These are phyloP conservation scores for Arrhamphus sclerolepis DNA, from an alignment of 2,797 vertebrate genomes.

Conservation along the genomic window DNA sequence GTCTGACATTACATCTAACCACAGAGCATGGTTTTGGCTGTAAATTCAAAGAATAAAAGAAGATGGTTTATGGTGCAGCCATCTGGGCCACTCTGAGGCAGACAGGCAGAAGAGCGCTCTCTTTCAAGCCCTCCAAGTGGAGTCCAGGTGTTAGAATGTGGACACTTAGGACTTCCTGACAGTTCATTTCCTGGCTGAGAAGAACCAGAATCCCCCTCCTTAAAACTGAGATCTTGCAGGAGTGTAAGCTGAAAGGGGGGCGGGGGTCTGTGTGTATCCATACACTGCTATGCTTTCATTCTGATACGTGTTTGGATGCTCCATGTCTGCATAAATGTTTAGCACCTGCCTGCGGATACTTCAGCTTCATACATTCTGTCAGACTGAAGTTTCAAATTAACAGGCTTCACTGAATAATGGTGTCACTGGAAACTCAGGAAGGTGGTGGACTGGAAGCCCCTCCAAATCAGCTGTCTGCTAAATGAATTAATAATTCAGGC, in stretches of 20 bases:
- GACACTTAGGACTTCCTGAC: conserved; percentile 64
- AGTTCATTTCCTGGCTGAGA: conserved; percentile 70
- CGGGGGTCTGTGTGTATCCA: conserved; percentile 6
- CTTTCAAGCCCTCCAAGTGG: conserved; percentile 39
- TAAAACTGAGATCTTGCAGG: conserved; percentile 49
- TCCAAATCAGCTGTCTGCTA: conserved; percentile 60
- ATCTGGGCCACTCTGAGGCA: conserved; percentile 12
- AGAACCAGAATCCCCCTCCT: conserved; percentile 60
- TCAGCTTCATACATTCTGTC: conserved; percentile 31
- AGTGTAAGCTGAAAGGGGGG: conserved; percentile 8
- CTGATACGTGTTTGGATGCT: conserved; percentile 1
- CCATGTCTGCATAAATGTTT: conserved; percentile 15
- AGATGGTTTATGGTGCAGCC: conserved; percentile 54
- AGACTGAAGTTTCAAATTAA: conserved; percentile 54
- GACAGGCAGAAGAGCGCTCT: conserved; percentile 38
- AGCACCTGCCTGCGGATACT: conserved; percentile 34
- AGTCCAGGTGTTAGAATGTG: conserved; percentile 56
- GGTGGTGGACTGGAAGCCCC: conserved; percentile 58
- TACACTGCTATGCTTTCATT: conserved; percentile 17
- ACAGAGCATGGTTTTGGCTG: conserved; percentile 63
- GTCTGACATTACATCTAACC: conserved; percentile 70
- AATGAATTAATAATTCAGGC: conserved; percentile 76
- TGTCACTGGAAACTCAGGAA: conserved; percentile 63
- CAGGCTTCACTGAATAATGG: conserved; percentile 57
- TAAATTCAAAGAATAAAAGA: conserved; percentile 70